These are phyloP conservation scores for Centropus bengalensis DNA, from an alignment of 2,113 vertebrate genomes.

Conservation along the genomic window DNA sequence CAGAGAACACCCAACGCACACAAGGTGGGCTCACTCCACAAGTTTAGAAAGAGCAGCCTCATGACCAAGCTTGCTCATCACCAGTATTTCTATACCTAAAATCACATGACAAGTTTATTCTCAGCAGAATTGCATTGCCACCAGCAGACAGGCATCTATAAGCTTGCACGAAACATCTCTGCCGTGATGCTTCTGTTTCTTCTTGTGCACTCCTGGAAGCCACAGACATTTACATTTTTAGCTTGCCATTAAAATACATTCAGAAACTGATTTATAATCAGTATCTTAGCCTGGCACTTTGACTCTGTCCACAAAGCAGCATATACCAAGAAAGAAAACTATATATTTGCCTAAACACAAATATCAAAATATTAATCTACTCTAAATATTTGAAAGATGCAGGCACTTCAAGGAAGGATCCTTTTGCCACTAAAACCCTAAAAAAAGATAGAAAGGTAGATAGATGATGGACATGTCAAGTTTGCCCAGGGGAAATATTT, in stretches of 20 bases:
- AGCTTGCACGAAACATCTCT: neutral
- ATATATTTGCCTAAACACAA: neutral
- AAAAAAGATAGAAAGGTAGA: neutral
- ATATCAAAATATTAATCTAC: neutral
- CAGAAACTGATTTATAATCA: neutral
- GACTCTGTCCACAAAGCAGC: neutral
- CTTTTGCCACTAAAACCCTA: neutral
- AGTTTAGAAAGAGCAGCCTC: neutral
- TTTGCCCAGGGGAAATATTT: neutral
- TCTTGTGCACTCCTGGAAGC: neutral
- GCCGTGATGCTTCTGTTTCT: accelerated
- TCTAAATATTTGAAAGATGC: neutral
- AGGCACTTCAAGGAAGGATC: neutral
- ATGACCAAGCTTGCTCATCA: neutral
- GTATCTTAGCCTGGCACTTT: neutral
- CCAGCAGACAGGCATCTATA: neutral
- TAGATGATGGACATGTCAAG: neutral
- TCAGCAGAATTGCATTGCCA: neutral
- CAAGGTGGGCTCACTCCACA: neutral
- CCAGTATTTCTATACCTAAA: neutral
- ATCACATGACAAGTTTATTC: neutral
- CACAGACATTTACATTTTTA: neutral
- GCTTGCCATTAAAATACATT: neutral
- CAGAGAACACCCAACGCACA: neutral
- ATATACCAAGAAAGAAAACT: neutral